phyloP scores from a whole-genome alignment of 2,888 invertebrate genomes.

The Stenodema calcarata region DNA sequence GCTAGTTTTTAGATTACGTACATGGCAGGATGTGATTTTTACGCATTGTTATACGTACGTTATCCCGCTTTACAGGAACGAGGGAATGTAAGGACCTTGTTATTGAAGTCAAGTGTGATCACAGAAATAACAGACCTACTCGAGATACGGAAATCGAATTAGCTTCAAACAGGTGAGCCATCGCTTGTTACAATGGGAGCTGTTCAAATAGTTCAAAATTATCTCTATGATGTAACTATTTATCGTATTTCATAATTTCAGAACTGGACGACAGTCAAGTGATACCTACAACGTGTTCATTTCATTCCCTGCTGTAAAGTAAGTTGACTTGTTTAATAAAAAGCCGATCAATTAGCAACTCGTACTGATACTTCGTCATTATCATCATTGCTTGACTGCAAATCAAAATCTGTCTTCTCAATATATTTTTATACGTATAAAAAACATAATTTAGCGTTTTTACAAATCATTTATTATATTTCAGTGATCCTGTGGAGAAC shows the following conservation, averaged over 20 bases:
- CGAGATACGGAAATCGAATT: constrained; percentile 58
- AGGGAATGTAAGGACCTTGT: constrained; percentile 89
- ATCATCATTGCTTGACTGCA: no score
- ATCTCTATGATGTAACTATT: not conserved
- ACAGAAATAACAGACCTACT: constrained; percentile 67
- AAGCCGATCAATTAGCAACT: no score
- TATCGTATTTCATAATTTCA: constrained; percentile 39
- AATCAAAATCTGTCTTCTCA: no score
- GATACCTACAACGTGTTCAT: constrained; percentile 92
- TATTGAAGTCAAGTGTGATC: constrained; percentile 91
- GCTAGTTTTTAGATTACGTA: no score
- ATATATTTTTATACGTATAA: no score
- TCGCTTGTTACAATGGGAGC: no score
- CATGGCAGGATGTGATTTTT: no score
- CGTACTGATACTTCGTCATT: no score
- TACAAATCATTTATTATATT: constrained; percentile 57
- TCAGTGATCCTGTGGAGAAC: constrained; percentile 87
- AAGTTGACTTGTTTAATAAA: constrained; percentile 63
- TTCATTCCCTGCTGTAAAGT: constrained; percentile 91
- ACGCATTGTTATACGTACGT: no score
- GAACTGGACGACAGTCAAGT: constrained; percentile 73
- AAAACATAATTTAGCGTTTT: no score
- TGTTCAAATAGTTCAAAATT: no score
- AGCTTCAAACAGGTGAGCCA: constrained; percentile 1
- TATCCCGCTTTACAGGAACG: constrained; percentile 65